phyloP scores from a whole-genome alignment of 2,797 vertebrate genomes.

The Artibeus jamaicensis region DNA sequence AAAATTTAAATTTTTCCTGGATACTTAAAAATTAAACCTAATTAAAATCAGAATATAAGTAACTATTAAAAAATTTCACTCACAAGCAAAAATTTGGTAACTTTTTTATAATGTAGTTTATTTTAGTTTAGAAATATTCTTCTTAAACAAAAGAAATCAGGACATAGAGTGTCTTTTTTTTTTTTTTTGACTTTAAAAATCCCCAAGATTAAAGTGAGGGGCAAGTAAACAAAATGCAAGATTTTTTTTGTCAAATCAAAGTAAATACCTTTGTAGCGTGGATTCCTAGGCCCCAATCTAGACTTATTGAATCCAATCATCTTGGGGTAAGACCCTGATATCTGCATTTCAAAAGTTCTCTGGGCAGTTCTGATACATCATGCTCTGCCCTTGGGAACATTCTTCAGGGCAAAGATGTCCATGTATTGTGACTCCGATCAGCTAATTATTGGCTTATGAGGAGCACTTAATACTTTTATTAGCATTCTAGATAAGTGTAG shows the following conservation, averaged over 20 bases:
- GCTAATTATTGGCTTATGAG: constrained; percentile 11
- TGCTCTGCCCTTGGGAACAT: background rate
- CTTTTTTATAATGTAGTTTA: background rate
- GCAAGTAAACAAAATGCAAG: background rate
- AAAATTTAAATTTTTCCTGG: background rate
- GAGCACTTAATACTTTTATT: background rate
- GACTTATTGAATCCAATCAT: background rate
- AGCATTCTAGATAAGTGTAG: background rate
- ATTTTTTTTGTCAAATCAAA: background rate
- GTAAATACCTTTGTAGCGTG: background rate
- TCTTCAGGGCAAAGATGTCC: background rate
- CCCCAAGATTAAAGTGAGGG: background rate
- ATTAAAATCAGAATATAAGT: background rate
- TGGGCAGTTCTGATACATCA: background rate
- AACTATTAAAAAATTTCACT: background rate
- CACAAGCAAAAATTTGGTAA: background rate
- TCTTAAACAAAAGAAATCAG: background rate
- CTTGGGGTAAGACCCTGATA: background rate
- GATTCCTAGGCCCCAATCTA: background rate
- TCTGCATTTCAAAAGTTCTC: background rate
- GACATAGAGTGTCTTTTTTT: background rate
- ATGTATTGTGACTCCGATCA: background rate
- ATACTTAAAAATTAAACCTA: background rate
- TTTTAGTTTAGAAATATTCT: background rate
- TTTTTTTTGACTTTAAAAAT: background rate